Base-by-base conservation (phyloP, 2,113 vertebrate genomes). In the Lophochroa leadbeateri region DNA sequence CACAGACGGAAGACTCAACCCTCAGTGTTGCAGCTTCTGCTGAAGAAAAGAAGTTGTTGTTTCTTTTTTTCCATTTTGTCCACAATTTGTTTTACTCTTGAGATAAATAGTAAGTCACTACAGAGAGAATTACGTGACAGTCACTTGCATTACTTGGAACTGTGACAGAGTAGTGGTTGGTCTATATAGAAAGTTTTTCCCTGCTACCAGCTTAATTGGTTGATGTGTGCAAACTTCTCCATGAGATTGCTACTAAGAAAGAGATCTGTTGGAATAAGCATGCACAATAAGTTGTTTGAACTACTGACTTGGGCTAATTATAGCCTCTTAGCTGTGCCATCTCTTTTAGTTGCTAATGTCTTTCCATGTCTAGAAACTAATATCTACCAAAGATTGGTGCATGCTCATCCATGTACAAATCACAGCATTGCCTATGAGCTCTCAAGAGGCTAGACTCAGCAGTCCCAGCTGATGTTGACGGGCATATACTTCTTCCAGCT, bases 401-500 rank as follows among this genome's bases (percentile, higher is more conserved):
- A 4, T 52, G 77, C 64, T 80, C 58, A 81, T 27, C 20, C 52
- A n/a, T 10, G n/a, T 28, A 46, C 37, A 53, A 71, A 89, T 52
- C 41, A 18, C 57, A 39, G 49, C 72, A n/a, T 17, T 92, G 84
- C 44, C 65, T 67, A 5, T n/a, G 68, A 86, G 33, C 21, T 84
- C 84, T 76, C 76, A 55, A 39, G 41, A 70, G 61, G 52, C 58
- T 67, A 55, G 21, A 33, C 18, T 72, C 82, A 35, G 28, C 17
- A 76, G 33, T 39, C 46, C n/a, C 39, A 72, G 50, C 18, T 69
- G 47, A 61, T 61, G 72, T 82, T 97, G 87, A 97, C 70, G 72
- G 47, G 16, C 9, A 71, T 75, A 16, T 93, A 17, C 77, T 55
- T 92, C 86, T 97, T 97, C 61, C 97, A 98, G 97, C 81, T 79